Base-by-base conservation (phyloP, 2,888 invertebrate genomes). In the Andrena flavipes region DNA sequence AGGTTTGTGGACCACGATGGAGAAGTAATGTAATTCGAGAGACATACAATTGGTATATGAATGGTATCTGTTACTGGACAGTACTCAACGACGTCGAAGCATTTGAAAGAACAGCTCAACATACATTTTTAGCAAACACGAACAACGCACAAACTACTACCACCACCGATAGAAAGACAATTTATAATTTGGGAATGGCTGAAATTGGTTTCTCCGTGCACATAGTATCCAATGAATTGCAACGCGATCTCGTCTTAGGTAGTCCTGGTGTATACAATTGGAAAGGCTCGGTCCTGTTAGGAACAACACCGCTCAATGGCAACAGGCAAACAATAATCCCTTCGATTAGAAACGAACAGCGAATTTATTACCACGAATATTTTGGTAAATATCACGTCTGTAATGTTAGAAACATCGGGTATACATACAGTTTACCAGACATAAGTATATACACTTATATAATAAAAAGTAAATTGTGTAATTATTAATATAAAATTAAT, bases 1-100 rank as follows among this genome's bases (percentile, higher is more conserved):
- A 94, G 94, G 92, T 94, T 26, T 94, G 94, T 77, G 94, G 91
- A 2, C 94, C 94, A 56, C 91, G 94, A 42, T 94, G 94, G 94
- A 91, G 88, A 56, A 90, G 91, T 60, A 73, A 85, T 62, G 64
- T 60, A 26, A 67, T 54, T 13, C 20, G 6, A 4, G 77, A 73
- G 48, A 54, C 20, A 13, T 62, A 70, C 2, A 80, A 80, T 20
- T 86, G 86, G 80, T 84, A 74, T 23, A 90, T 92, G 86, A 88
- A 89, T 64, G 93, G 93, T 2, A 91, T 92, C 54, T 93, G 93
- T 77, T 94, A 92, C 64, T 86, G 83, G 76, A 82, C 83, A 16
- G 2, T 23, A n/a, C 71, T 75, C 2, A 71, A 33, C 8, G 42
- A 56, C 48, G 10, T 63, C 0, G 7, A 48, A 20, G 60, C 80